These are phyloP conservation scores for Cassiopea andromeda DNA, from an alignment of 30 jellyfish, hydroid and myxozoan species.

Conservation along the genomic window DNA sequence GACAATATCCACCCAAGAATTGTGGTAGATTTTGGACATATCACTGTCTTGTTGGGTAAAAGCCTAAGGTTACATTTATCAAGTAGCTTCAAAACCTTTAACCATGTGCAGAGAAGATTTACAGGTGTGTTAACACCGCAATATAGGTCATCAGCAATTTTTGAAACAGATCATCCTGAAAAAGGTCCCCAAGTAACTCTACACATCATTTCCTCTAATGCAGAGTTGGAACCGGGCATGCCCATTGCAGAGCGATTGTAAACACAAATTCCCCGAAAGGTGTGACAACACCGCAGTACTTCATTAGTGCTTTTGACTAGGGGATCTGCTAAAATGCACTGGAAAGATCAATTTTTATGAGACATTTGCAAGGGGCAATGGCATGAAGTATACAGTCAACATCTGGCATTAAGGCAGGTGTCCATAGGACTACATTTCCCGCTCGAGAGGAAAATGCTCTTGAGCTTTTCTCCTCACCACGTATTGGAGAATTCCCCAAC, in stretches of 20 bases:
- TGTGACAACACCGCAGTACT: slow-evolving; percentile 77
- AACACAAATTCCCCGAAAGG: slow-evolving; percentile 72
- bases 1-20: slow-evolving; percentile 80
- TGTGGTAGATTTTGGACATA: slow-evolving; percentile 64
- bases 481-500: no score
- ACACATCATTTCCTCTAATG: slow-evolving; percentile 71
- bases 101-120: slow-evolving; percentile 40
- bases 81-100: slow-evolving; percentile 37
- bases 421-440: no score
- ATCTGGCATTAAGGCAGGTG: slow-evolving; percentile 74
- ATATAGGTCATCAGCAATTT: slow-evolving; percentile 65
- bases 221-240: slow-evolving; percentile 83
- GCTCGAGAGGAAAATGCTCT: no score
- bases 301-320: slow-evolving; percentile 51
- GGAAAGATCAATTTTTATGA: slow-evolving; percentile 56
- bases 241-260: slow-evolving; percentile 75
- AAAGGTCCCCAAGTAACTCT: slow-evolving; percentile 52
- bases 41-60: slow-evolving; percentile 55
- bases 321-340: slow-evolving; percentile 76
- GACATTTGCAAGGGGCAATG: slow-evolving; percentile 62
- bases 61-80: slow-evolving; percentile 13
- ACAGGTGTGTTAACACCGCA: slow-evolving; percentile 49
- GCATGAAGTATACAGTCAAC: slow-evolving; percentile 70
- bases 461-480: no score
- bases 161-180: slow-evolving; percentile 53